phyloP scores from a whole-genome alignment of 1,140 invertebrate species.

The Chionoecetes opilio region DNA sequence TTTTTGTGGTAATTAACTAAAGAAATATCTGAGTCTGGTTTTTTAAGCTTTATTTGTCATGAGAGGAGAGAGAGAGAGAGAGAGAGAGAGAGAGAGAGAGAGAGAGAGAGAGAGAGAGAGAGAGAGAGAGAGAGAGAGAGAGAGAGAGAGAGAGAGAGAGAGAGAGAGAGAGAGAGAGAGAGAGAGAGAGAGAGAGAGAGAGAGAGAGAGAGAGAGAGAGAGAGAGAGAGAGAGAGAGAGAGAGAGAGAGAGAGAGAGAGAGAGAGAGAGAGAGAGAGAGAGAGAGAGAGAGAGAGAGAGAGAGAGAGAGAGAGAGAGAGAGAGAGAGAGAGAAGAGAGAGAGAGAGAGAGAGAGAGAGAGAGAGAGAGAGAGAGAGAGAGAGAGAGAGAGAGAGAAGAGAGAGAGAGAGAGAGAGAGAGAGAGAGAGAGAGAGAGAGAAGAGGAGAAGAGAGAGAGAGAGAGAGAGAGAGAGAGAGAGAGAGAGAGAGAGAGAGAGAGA shows the following conservation, averaged over 20 bases:
- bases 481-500: background rate
- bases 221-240: background rate
- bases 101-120: too few species aligned
- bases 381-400: background rate
- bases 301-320: background rate
- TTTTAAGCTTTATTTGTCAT: too few species aligned
- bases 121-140: too few species aligned
- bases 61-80: too few species aligned
- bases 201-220: too few species aligned
- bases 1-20: too few species aligned
- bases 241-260: background rate
- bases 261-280: background rate
- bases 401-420: background rate
- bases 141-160: too few species aligned
- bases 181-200: too few species aligned
- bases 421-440: background rate
- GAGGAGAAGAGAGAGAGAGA: background rate
- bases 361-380: background rate
- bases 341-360: too few species aligned
- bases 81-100: too few species aligned
- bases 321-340: background rate
- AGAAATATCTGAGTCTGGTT: too few species aligned
- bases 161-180: background rate
- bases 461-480: background rate
- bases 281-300: background rate